Base-by-base conservation (phyloP, 1,140 invertebrate genomes). In the Leptinotarsa texana region DNA sequence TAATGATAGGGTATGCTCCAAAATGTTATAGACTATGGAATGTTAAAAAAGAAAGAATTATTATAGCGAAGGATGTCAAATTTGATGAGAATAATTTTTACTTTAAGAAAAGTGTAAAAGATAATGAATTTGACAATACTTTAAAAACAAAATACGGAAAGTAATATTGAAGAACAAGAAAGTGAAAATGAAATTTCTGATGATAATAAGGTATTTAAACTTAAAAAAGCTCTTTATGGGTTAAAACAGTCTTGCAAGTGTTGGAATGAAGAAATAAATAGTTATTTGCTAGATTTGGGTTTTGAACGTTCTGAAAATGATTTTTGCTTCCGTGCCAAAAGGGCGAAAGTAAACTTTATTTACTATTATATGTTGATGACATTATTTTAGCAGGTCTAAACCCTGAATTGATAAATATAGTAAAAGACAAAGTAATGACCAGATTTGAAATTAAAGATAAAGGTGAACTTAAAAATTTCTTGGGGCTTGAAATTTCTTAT, bases 191-290 rank as follows among this genome's bases (percentile, higher is more conserved):
- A n/a, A n/a, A n/a, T n/a, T n/a, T n/a, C n/a, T n/a, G n/a, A n/a
- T n/a, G n/a, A n/a, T n/a, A 73, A 17, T 73, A 75, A 75, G 17
- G 78, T 84, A 61, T 84, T 82, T 63, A 75, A 77, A 67, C 75
- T 86, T n/a, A 81, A 80, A 3, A 79, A 81, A 67, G 79, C 78
- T 24, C 48, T 87, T 11, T 86, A 85, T 79, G 83, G 80, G 3
- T 72, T 83, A 3, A 82, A 80, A 74, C 83, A 86, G 73, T 78
- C 85, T 13, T 80, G 82, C n/a, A 69, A 81, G 21, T 74, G 69
- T 21, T 86, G 85, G 84, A 84, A 86, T 76, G 42, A 62, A 21
- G 21, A 65, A 75, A 75, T 75, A 22, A 72, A 76, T 69, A 17
- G 27, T 11, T 73, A 21, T 63, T 69, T 75, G 2, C 27, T 75